A percentile compares a stretch with the other conserved stretches of the same genome.
Conservation (phyloP, 2,888 invertebrate genomes). For the Phanerotoma sp. region DNA sequence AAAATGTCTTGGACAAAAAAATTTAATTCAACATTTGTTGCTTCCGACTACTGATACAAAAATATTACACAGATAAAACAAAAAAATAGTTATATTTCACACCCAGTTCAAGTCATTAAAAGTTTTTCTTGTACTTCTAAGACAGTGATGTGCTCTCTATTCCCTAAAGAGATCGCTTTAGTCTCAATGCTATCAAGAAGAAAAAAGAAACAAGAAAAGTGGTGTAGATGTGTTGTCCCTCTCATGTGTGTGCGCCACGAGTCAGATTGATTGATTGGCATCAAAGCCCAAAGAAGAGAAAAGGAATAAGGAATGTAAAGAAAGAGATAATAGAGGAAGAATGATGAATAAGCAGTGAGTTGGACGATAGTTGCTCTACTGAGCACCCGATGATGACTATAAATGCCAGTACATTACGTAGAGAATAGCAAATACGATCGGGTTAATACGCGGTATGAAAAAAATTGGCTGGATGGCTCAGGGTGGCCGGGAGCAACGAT, state of each 20-base stretch:
- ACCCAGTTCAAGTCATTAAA: slow-evolving; percentile 51
- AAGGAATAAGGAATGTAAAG: slow-evolving; percentile 1
- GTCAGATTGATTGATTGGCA: slow-evolving; percentile 17
- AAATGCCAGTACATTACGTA: slow-evolving; percentile 13
- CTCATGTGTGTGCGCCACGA: slow-evolving; percentile 5
- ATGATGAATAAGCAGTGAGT: slow-evolving; percentile 1
- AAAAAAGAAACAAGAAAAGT: slow-evolving; percentile 1
- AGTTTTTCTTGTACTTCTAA: slow-evolving; percentile 54
- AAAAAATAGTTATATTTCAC: background rate
- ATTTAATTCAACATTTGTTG: no score
- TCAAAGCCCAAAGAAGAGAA: background rate
- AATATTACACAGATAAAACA: no score
- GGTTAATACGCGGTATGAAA: slow-evolving; percentile 29
- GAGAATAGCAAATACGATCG: slow-evolving; percentile 27
- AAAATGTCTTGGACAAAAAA: no score
- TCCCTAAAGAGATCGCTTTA: slow-evolving; percentile 2
- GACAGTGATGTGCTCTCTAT: slow-evolving; percentile 54
- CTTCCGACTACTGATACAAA: no score
- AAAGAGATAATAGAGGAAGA: background rate
- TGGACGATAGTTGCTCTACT: background rate
- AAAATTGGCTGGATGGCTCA: slow-evolving; percentile 30
- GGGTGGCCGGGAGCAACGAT: slow-evolving; percentile 40
- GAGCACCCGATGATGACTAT: slow-evolving; percentile 9
- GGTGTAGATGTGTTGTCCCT: slow-evolving; percentile 3
- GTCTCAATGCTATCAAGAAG: background rate